A percentile compares a stretch with the other conserved stretches of the same genome.
Evolutionary conservation across 2,797 vertebrate genomes (phyloP).

Genomic region (Micropoecilia bifurca): DNA sequence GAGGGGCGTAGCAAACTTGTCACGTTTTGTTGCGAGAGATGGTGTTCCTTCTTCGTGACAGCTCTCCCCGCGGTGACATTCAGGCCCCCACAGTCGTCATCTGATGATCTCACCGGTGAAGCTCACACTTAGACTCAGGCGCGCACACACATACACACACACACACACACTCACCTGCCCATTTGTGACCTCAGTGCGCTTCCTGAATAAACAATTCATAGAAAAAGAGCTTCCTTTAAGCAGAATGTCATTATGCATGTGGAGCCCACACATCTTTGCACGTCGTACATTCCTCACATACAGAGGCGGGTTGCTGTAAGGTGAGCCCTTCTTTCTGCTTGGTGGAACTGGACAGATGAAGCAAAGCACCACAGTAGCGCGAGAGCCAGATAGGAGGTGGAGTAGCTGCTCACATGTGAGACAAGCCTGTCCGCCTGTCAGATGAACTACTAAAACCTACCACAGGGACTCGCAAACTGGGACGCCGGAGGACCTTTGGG

Average conservation of each 20-base stretch:
- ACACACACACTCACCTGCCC: conserved; percentile 48
- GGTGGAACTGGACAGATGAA: conserved; percentile 38
- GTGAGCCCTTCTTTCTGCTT: conserved; percentile 44
- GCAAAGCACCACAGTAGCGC: conserved; percentile 18
- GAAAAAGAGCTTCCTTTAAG: conserved; percentile 46
- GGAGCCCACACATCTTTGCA: conserved; percentile 47
- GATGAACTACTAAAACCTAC: conserved; percentile 65
- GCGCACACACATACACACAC: conserved; percentile 14
- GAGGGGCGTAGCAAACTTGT: conserved; percentile 45
- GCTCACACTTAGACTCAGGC: conserved; percentile 19
- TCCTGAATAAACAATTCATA: conserved; percentile 64
- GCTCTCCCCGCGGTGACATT: conserved; percentile 53
- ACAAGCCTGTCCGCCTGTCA: conserved; percentile 68
- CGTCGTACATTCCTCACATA: background rate
- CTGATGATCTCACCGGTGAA: conserved; percentile 61
- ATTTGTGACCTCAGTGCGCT: conserved; percentile 56
- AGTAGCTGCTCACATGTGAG: conserved; percentile 54
- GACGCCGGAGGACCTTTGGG: conserved; percentile 72
- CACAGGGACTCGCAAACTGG: conserved; percentile 74
- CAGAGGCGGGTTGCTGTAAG: conserved; percentile 24
- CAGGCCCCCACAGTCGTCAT: conserved; percentile 53
- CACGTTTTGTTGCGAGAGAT: conserved; percentile 44
- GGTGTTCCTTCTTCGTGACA: conserved; percentile 43
- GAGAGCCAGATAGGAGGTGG: conserved; percentile 62
- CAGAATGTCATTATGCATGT: conserved; percentile 33